Base-by-base conservation (phyloP, 2,888 invertebrate species). In the Caenorhabditis becei region DNA sequence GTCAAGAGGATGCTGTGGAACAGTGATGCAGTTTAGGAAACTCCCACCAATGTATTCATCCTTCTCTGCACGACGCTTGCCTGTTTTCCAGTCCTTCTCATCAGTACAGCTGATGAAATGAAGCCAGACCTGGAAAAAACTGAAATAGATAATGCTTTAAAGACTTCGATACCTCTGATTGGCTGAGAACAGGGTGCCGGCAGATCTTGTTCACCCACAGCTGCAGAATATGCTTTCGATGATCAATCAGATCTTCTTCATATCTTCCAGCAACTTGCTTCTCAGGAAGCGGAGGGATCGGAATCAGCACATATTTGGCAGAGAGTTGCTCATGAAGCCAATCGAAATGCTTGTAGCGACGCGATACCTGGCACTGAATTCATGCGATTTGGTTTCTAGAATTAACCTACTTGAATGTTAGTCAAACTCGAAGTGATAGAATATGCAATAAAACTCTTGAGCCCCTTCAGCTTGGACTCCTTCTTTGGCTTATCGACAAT, bases 261-360 rank as follows among this genome's bases (percentile, higher is more conserved):
- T 97, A 98, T 63, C 97, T 94, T 8, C 97, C 94, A 47, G 97
- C 95, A 83, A 99, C 96, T 92, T 97, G 97, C 92, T 99, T 99
- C 91, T 98, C 98, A 14, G 99, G 99, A 83, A 99, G 92, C 1
- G 98, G 97, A 74, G 99, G 98, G 89, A 98, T 95, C 2, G 97
- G 96, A 89, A 98, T 95, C 67, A 97, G 94, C 86, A 96, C 95
- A 92, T 96, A 99, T 92, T 99, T 99, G 87, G 96, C 96, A 88
- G 95, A 95, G 83, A 99, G 93, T 87, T 97, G 94, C 91, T 96
- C 96, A 92, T 97, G 97, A 67, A 99, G 92, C 99, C 99, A 99
- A 93, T 99, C 98, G 92, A 99, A 99, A 92, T 98, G 98, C 92
- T 99, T 99, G 92, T 97, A 98, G 87, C 98, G 94, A 84, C 98